A percentile compares a stretch with the other conserved stretches of the same genome.
Conservation (phyloP, 1,140 invertebrate genomes). For the Popillia japonica region DNA sequence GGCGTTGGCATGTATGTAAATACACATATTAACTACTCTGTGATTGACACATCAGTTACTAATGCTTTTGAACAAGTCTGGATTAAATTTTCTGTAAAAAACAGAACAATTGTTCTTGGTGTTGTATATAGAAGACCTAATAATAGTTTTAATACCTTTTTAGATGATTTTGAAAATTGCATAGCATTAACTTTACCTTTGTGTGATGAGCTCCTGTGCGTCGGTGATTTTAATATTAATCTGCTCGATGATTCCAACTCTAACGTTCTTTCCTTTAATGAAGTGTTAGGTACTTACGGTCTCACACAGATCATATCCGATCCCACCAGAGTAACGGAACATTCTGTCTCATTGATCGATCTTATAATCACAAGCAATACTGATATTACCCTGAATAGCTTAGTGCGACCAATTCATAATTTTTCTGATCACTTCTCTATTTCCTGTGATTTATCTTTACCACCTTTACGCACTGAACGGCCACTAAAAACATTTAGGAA, state of each 20-base stretch:
- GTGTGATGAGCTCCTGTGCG: constrained; percentile 10
- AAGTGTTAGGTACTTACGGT: not conserved
- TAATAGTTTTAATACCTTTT: not conserved
- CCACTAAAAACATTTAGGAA: not conserved
- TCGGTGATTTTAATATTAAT: constrained; percentile 37
- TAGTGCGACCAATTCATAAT: not conserved
- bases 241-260: not conserved
- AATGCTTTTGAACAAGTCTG: constrained; percentile 35
- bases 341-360: constrained; percentile 9
- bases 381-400: not conserved
- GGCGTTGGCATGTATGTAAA: constrained; percentile 35
- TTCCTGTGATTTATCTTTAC: not conserved
- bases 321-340: not conserved
- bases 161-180: constrained; percentile 7
- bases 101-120: constrained; percentile 9
- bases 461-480: not conserved
- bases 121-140: constrained; percentile 12
- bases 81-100: not conserved
- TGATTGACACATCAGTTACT: constrained; percentile 6
- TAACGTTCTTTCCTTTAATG: not conserved
- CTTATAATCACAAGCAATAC: constrained; percentile 19
- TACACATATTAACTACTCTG: not conserved
- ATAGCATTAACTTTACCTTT: not conserved
- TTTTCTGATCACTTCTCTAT: constrained; percentile 35
- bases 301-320: constrained; percentile 23